Evolutionary conservation across 2,888 invertebrate species (phyloP).

Genomic region (Rambutsinella grinnellia): DNA sequence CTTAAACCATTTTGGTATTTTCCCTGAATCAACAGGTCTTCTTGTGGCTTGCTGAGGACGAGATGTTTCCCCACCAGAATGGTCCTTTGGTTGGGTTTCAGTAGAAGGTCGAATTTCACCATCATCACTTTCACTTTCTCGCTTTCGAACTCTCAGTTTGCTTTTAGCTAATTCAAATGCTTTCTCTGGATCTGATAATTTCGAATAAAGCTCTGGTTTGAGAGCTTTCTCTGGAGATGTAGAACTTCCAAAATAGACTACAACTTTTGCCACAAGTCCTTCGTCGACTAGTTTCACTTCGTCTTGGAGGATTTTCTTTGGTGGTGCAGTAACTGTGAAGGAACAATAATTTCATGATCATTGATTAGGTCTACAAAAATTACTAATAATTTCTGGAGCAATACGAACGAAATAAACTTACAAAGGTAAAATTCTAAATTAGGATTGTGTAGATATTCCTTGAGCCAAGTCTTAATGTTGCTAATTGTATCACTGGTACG

Average conservation of each 20-base stretch:
- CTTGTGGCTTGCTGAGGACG: slow-evolving; percentile 19
- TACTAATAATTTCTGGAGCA: too few species aligned
- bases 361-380: background rate
- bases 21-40: slow-evolving; percentile 34
- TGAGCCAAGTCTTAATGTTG: slow-evolving; percentile 81
- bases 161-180: slow-evolving; percentile 45
- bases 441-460: slow-evolving; percentile 77
- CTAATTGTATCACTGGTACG: slow-evolving; percentile 81
- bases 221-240: slow-evolving; percentile 12
- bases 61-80: slow-evolving; percentile 11
- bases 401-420: too few species aligned
- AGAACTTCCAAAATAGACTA: slow-evolving; percentile 78
- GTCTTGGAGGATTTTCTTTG: slow-evolving; percentile 78
- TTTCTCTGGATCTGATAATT: slow-evolving; percentile 47
- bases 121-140: slow-evolving; percentile 19
- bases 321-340: slow-evolving; percentile 85
- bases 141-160: slow-evolving; percentile 35
- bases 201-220: slow-evolving; percentile 36
- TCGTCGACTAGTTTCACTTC: slow-evolving; percentile 78
- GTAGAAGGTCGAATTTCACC: slow-evolving; percentile 24
- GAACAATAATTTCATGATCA: background rate
- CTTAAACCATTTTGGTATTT: slow-evolving; percentile 60
- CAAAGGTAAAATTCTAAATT: slow-evolving; percentile 82
- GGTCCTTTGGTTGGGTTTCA: slow-evolving; percentile 35
- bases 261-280: slow-evolving; percentile 83